These are phyloP conservation scores for Nemotelus pantherinus DNA, from an alignment of 2,888 invertebrate genomes.

Conservation along the genomic window DNA sequence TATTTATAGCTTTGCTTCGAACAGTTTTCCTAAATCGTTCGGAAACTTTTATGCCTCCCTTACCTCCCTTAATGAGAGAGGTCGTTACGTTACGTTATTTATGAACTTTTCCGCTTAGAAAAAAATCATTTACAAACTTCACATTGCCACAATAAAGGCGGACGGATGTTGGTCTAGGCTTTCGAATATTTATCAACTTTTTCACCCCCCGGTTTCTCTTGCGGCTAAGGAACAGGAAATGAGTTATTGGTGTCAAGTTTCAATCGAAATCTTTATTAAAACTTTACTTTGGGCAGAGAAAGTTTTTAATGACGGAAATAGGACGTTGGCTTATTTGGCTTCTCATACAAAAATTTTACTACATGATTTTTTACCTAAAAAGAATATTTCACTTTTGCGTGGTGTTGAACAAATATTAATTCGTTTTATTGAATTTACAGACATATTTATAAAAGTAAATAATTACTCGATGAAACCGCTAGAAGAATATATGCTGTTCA, in stretches of 20 bases:
- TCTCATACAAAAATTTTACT: not conserved
- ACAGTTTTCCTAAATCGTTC: slow-evolving; percentile 16
- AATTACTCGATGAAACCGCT: slow-evolving; percentile 84
- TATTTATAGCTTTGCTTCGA: slow-evolving; percentile 35
- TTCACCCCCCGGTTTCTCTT: not conserved
- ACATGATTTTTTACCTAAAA: no score
- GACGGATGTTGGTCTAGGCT: not conserved
- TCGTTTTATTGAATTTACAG: slow-evolving; percentile 65
- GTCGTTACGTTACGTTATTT: slow-evolving; percentile 48
- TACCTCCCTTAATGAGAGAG: slow-evolving; percentile 45
- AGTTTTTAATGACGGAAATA: no score
- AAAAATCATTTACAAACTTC: slow-evolving; percentile 10
- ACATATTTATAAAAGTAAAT: slow-evolving; percentile 87
- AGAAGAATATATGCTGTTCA: slow-evolving; percentile 92
- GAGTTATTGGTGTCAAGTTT: slow-evolving; percentile 21
- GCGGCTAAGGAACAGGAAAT: not conserved
- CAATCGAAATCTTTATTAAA: slow-evolving; percentile 25
- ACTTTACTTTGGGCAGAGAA: not conserved
- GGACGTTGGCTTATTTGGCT: not conserved
- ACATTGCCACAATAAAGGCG: not conserved
- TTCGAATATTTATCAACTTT: slow-evolving; percentile 14
- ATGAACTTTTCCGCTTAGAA: slow-evolving; percentile 33
- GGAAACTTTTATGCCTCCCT: slow-evolving; percentile 38
- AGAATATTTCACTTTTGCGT: not conserved
- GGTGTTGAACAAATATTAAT: not conserved